Conservation (phyloP, 2,113 vertebrate genomes). For the Lophotis ruficrista region DNA sequence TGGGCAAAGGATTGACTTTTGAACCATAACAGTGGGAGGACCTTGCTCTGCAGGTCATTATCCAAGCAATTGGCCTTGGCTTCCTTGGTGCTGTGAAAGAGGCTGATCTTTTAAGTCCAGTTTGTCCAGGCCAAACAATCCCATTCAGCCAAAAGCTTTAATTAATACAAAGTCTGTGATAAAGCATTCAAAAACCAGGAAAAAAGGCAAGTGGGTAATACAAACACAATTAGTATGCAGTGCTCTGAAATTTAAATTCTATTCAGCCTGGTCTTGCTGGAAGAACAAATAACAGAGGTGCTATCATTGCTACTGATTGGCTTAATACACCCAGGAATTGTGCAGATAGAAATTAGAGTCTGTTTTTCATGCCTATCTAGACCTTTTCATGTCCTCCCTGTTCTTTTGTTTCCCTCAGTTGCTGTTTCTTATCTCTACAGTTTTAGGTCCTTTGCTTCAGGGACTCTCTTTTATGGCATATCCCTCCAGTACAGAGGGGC, state of each 20-base stretch:
- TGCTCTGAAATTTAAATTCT: slow-evolving; percentile 47
- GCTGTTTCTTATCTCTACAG: background rate
- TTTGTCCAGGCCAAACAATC: background rate
- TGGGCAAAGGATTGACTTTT: background rate
- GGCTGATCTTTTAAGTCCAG: background rate
- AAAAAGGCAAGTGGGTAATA: slow-evolving; percentile 17
- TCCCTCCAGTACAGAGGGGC: background rate
- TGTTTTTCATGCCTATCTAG: slow-evolving; percentile 12
- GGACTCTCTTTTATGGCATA: background rate
- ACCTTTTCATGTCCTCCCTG: background rate
- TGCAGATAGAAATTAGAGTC: background rate
- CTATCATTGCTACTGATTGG: slow-evolving; percentile 41
- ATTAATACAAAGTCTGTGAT: slow-evolving; percentile 4
- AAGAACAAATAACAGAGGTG: slow-evolving; percentile 51
- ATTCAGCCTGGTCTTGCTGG: background rate
- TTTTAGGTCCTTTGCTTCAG: slow-evolving; percentile 3
- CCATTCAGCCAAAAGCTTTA: background rate
- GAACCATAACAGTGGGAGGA: background rate
- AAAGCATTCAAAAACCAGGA: background rate
- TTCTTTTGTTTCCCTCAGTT: background rate
- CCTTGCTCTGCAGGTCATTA: background rate
- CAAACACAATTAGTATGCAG: slow-evolving; percentile 28
- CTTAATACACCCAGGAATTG: slow-evolving; percentile 35
- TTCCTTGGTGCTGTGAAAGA: background rate
- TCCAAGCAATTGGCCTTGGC: background rate